Base-by-base conservation (phyloP, 2,888 invertebrate species). In the Drosophila subsilvestris region DNA sequence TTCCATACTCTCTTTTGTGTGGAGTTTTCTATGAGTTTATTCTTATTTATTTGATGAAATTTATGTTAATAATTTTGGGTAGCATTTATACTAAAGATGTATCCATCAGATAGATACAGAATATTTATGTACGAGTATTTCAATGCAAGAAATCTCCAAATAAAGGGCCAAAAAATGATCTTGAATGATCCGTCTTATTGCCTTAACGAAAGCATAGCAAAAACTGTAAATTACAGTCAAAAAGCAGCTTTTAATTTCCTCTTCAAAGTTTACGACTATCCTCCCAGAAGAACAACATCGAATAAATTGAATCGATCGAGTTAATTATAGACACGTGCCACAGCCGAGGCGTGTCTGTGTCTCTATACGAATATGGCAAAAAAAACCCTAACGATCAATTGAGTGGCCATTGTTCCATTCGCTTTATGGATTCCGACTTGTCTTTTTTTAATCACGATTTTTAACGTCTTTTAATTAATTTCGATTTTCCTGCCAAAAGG, bases 391-490 rank as follows among this genome's bases (percentile, higher is more conserved):
- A 66, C 68, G 66, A 66, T 48, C 53, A 53, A 42, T 42, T 37
- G 53, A 53, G 53, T 53, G 53, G 20, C 72, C 69, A 80, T 86
- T 80, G 84, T 86, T 60, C 51, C 49, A 59, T 32, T 77, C 63
- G 72, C 72, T 67, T 67, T 68, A 68, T 63, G 66, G 53, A 55
- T 67, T 68, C 65, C 79, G 65, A 76, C 58, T 53, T 53, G 53
- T 54, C 65, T 83, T 67, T 66, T 86, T 72, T 77, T 79, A 79
- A 68, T 66, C 68, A 67, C 65, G 58, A 60, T 25, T 45, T 58
- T 56, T 73, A 44, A 63, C 45, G 69, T 58, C 37, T 56, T 80
- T 83, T 69, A 73, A 86, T 86, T 83, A 75, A 80, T 67, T 83
- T 72, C 17, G 32, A 43, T 75, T 74, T 75, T 83, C 75, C 78